phyloP scores from a whole-genome alignment of 2,113 vertebrate genomes.

The Oryzias celebensis region DNA sequence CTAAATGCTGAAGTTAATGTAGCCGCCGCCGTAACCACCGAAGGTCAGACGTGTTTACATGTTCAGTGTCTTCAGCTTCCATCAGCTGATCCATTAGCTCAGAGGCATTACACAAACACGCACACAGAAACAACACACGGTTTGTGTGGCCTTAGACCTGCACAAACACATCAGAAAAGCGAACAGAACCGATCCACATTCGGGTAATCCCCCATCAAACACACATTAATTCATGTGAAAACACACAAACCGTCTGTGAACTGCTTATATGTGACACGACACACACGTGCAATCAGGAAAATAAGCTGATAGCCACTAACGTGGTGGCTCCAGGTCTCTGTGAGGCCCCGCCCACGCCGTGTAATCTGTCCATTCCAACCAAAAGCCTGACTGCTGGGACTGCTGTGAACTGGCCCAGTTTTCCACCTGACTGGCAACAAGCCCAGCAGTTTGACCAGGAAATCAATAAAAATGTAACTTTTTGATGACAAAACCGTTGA shows the following conservation, averaged over 20 bases:
- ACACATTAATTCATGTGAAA: no score
- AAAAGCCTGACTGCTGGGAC: no score
- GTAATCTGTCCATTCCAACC: no score
- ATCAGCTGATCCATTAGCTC: constrained; percentile 44
- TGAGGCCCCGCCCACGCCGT: no score
- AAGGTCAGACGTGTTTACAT: constrained; percentile 26
- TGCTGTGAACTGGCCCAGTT: no score
- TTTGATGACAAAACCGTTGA: no score
- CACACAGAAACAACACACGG: constrained; percentile 20
- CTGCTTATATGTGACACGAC: background rate
- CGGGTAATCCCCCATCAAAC: background rate
- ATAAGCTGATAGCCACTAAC: background rate
- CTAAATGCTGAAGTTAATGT: constrained; percentile 7
- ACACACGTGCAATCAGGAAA: background rate
- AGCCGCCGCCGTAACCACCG: constrained; percentile 16
- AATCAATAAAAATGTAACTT: no score
- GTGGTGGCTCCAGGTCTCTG: no score
- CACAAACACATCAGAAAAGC: background rate
- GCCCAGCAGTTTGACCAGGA: no score
- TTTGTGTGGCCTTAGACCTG: constrained; percentile 13
- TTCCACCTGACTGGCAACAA: no score
- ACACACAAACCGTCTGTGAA: no score
- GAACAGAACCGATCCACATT: background rate
- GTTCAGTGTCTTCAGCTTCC: constrained; percentile 35
- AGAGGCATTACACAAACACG: constrained; percentile 1